Evolutionary conservation across 2,888 invertebrate genomes (phyloP).

Genomic region (Polyommatus iphigenia): DNA sequence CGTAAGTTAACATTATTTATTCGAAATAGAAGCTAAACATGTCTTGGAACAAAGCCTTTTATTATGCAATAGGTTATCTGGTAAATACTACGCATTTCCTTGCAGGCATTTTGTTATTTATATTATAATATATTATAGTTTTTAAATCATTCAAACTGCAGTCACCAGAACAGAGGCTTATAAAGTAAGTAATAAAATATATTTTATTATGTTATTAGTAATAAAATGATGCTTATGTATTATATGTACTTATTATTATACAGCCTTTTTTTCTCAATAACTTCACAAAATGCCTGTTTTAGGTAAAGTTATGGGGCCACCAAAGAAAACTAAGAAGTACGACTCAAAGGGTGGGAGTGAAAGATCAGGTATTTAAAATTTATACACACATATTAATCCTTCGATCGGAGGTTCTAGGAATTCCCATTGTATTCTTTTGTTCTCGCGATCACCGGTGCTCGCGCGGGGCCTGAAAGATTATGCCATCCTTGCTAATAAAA

Average conservation of each 20-base stretch:
- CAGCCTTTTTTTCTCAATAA: not conserved
- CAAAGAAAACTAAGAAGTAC: conserved; percentile 74
- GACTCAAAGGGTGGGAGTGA: conserved; percentile 69
- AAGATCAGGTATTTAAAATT: conserved; percentile 57
- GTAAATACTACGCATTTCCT: conserved; percentile 5
- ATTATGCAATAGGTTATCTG: not conserved
- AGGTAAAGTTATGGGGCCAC: conserved; percentile 65
- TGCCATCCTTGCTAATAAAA: too few species aligned
- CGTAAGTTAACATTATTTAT: not conserved
- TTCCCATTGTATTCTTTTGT: too few species aligned
- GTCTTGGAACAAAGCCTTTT: not conserved
- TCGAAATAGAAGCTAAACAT: not conserved
- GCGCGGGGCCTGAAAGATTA: too few species aligned
- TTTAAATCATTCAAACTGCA: not conserved
- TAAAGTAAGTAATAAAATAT: conserved; percentile 23
- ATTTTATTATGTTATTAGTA: not conserved
- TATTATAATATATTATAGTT: too few species aligned
- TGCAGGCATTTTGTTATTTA: not conserved
- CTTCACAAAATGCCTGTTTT: not conserved
- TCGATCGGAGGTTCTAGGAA: too few species aligned
- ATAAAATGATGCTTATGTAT: not conserved
- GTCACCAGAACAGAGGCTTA: not conserved
- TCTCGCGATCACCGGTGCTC: too few species aligned
- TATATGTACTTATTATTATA: not conserved
- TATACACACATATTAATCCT: not conserved